Conservation (phyloP, 2,797 vertebrate genomes). For the Todus mexicanus region DNA sequence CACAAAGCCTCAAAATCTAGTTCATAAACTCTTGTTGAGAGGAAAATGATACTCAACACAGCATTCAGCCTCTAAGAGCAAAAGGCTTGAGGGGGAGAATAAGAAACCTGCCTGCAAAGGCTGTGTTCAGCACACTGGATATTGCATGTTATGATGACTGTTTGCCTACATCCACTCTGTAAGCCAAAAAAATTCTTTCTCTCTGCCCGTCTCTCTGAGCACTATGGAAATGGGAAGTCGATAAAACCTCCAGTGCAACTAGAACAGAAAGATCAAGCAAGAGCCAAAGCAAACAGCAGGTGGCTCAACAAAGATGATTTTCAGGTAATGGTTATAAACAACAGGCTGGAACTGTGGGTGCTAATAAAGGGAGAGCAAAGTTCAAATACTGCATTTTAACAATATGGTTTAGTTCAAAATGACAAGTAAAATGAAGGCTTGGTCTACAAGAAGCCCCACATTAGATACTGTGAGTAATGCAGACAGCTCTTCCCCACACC, state of each 20-base stretch:
- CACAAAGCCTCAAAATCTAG: not conserved
- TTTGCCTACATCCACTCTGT: not conserved
- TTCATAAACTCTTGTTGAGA: not conserved
- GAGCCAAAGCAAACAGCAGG: slow-evolving; percentile 33
- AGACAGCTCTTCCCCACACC: not conserved
- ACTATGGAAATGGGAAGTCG: not conserved
- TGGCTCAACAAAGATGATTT: not conserved
- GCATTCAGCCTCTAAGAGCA: not conserved
- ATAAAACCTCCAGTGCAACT: not conserved
- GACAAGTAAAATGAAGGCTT: not conserved
- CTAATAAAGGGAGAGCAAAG: not conserved
- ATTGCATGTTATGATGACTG: not conserved
- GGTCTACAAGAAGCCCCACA: rapidly evolving
- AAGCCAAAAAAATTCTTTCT: not conserved
- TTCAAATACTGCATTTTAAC: not conserved
- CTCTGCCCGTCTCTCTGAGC: not conserved
- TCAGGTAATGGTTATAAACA: not conserved
- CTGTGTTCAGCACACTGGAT: not conserved
- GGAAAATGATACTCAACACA: not conserved
- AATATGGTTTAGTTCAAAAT: not conserved
- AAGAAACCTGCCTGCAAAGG: not conserved
- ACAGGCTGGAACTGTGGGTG: not conserved
- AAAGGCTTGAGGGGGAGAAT: not conserved
- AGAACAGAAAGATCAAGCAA: not conserved
- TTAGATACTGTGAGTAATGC: not conserved